These are phyloP conservation scores for Formicarius rufipectus DNA, from an alignment of 2,113 vertebrate genomes.

Conservation along the genomic window DNA sequence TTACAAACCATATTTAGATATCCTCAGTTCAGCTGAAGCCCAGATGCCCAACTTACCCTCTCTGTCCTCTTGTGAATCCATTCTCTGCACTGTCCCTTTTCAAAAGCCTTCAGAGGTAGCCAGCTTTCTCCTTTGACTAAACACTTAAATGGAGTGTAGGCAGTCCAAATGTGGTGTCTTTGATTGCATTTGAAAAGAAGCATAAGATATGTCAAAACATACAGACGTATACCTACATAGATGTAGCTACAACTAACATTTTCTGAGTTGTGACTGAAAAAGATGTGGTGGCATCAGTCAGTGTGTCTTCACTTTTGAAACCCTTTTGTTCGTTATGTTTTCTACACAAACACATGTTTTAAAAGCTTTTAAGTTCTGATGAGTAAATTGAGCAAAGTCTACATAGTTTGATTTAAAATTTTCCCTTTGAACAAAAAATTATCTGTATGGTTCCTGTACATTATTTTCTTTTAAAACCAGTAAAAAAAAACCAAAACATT, in stretches of 20 bases:
- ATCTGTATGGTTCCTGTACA: neutral
- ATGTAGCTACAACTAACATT: neutral
- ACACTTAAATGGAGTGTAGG: neutral
- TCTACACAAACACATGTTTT: neutral
- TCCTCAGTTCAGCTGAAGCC: neutral
- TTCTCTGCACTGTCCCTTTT: neutral
- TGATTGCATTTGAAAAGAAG: neutral
- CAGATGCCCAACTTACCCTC: neutral
- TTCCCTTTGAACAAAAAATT: neutral
- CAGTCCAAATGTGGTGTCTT: neutral
- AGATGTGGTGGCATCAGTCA: neutral
- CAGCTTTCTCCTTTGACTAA: neutral
- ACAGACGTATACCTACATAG: neutral
- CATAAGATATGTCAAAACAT: neutral
- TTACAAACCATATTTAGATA: neutral
- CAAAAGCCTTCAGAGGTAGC: neutral
- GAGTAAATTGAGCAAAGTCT: neutral
- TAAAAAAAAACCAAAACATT: neutral
- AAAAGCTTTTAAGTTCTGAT: neutral
- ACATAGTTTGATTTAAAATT: neutral
- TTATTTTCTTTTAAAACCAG: neutral
- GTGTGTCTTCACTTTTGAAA: neutral
- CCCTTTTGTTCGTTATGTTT: neutral
- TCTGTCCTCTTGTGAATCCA: neutral
- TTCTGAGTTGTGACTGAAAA: neutral